Conservation (phyloP, 2,113 vertebrate genomes). For the human (Homo sapiens) region GRCh38 chr6:164575001-164575500, state of each 20-base stretch:
- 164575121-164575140: background rate
- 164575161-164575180: background rate
- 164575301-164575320: background rate
- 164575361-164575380: fast-evolving
- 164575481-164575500: too few species aligned
- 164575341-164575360: background rate
- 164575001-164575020: background rate
- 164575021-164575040: background rate
- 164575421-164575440: fast-evolving
- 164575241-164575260: background rate
- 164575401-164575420: too few species aligned
- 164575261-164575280: background rate
- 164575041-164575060: fast-evolving
- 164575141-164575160: background rate
- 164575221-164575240: background rate
- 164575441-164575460: fast-evolving
- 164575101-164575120: background rate
- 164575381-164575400: too few species aligned
- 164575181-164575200: background rate
- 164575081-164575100: background rate
- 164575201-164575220: background rate
- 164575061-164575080: background rate
- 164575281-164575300: background rate
- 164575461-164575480: too few species aligned
- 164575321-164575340: fast-evolving